Evolutionary conservation across 2,113 vertebrate genomes (phyloP).

Genomic region (Oxyruncus cristatus): DNA sequence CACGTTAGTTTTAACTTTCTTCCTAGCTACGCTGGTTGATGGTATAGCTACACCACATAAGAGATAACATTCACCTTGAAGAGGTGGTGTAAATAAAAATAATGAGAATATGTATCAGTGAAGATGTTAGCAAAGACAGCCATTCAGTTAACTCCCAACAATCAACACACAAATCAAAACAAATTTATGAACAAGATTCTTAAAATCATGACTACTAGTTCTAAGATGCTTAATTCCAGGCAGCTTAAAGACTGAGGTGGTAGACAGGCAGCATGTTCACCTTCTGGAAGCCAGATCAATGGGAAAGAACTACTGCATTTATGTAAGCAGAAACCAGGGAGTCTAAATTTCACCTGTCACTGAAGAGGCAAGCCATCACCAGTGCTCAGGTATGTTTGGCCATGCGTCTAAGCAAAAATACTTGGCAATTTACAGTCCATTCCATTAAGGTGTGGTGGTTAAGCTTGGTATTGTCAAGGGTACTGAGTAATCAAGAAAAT

Average conservation of each 20-base stretch:
- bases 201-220: neutral
- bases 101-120: fast-evolving
- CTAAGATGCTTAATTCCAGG: neutral
- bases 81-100: neutral
- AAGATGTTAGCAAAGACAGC: neutral
- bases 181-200: neutral
- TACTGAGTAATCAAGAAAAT: slow-evolving; percentile 8
- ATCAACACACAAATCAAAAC: neutral
- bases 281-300: neutral
- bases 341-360: neutral
- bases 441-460: neutral
- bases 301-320: neutral
- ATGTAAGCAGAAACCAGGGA: neutral
- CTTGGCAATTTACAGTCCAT: neutral
- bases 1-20: neutral
- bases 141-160: neutral
- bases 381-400: neutral
- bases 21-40: neutral
- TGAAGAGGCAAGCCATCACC: neutral
- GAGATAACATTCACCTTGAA: neutral
- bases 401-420: neutral
- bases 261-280: neutral
- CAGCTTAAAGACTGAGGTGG: neutral
- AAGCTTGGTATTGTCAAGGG: neutral
- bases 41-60: neutral